Base-by-base conservation (phyloP, 2,888 invertebrate species). In the Drosophila ustulata region DNA sequence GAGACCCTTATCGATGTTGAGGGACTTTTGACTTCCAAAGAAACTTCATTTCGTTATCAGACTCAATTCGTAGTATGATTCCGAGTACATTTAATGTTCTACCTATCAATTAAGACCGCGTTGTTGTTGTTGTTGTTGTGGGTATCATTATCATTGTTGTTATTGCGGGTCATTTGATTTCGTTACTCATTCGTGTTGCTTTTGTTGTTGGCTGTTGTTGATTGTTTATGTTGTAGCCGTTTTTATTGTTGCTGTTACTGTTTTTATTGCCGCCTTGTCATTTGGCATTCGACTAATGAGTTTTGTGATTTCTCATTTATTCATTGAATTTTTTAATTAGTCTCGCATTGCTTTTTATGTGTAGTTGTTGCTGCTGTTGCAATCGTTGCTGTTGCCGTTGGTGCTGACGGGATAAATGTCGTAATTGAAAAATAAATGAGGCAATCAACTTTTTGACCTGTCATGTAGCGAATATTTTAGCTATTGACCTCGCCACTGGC, bases 341-440 rank as follows among this genome's bases (percentile, higher is more conserved):
- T 80, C 86, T 62, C 58, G 66, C 79, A 77, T 79, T 82, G 85
- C 71, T 82, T 83, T 82, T 71, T 59, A 75, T 79, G 52, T 61
- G 25, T 58, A 56, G 45, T 37, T 61, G 65, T 11, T 64, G 57
- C 9, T 62, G 43, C n/a, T 49, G 41, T 8, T 63, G 28, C 46
- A 55, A 43, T 13, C 55, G 43, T 59, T 58, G 43, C 59, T 51
- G 28, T 47, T 63, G 53, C n/a, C 66, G 43, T 64, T 63, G 49
- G 59, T 61, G 66, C 71, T 73, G 74, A 67, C 77, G 78, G 59
- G 67, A 87, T 85, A 89, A 88, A 81, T 89, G 85, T 83, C 85
- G 89, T 84, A 89, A 89, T 84, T 87, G 84, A 83, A 83, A 83
- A 89, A 87, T 83, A 83, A 83, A 83, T 83, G 83, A 83, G 87